These are phyloP conservation scores for Lepidurus apus DNA, from an alignment of 1,140 invertebrate species.

Conservation along the genomic window DNA sequence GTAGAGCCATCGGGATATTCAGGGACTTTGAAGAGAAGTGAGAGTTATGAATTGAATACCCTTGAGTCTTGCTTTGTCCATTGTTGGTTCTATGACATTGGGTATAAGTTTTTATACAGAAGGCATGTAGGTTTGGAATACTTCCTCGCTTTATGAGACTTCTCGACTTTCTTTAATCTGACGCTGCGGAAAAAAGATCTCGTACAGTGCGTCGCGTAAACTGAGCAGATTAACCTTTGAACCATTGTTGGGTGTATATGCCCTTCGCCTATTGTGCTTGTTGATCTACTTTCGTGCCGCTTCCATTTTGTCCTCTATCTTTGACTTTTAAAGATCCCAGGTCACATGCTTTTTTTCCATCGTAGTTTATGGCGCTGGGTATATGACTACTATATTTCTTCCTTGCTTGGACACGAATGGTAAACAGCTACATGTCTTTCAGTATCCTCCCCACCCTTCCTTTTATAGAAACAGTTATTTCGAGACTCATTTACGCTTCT, in stretches of 20 bases:
- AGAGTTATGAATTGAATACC: not conserved
- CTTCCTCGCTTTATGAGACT: not conserved
- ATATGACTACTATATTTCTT: not conserved
- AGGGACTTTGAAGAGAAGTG: constrained; percentile 2
- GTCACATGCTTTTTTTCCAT: not conserved
- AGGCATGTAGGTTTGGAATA: not conserved
- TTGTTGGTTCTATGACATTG: not conserved
- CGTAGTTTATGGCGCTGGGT: not conserved
- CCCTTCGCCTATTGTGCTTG: not conserved
- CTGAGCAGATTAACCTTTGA: not conserved
- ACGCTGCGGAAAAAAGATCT: not conserved
- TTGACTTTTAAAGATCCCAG: not conserved
- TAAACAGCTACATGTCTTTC: not conserved
- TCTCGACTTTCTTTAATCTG: not conserved
- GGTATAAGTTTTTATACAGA: not conserved
- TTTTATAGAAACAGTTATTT: constrained; percentile 10
- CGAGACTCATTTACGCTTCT: not conserved
- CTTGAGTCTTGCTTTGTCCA: not conserved
- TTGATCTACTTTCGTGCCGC: not conserved
- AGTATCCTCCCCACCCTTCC: not conserved
- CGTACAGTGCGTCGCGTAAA: not conserved
- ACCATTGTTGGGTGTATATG: not conserved
- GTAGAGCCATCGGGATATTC: not conserved
- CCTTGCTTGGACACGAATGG: not conserved
- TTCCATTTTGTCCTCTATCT: not conserved